Evolutionary conservation across 2,113 vertebrate genomes (phyloP), one percentile per base, ranked within the genome.

Genomic region (Sciurus niger): DNA sequence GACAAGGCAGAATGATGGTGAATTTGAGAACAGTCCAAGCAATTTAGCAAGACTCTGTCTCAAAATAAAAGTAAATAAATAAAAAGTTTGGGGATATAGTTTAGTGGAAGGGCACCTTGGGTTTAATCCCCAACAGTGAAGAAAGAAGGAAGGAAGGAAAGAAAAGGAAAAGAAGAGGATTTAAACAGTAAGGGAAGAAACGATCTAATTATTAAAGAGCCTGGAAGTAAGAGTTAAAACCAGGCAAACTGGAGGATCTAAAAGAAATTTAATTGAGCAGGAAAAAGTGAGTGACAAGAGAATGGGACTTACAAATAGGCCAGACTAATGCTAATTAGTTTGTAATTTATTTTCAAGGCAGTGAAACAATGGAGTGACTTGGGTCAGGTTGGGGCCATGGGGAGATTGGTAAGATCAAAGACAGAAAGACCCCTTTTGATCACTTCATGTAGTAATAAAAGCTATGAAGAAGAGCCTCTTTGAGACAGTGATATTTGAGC

Each of bases 351-450:
- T 72, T 60, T 90, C 48, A 90, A 67, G 34, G 8, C 55, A 85
- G 11, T 93, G 73, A 90, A n/a, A 77, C 77, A 83, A 94, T 32
- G 32, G 65, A 80, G 28, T 72, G 51, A 90, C 55, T 83, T 77
- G 51, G 51, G 46, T 96, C 32, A 87, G 40, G 63, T 2, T 83
- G 51, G 60, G 34, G 28, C 67, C 58, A 32, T 58, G 34, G 43
- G 18, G 12, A 83, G 24, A 11, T 63, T 65, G 51, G 60, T 82
- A 87, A 96, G 40, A 90, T 37, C 40, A 63, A 85, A 79, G n/a
- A 63, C 60, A 40, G 70, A 30, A 91, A 86, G 53, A 79, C 4
- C 18, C 25, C 32, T 78, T 30, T 68, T 40, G 68, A 82, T 76
- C 67, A 40, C 4, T 85, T 76, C 46, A 80, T 6, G 67, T 34